Evolutionary conservation across 2,888 invertebrate genomes (phyloP).

Genomic region (Arrhopalites spinosus): DNA sequence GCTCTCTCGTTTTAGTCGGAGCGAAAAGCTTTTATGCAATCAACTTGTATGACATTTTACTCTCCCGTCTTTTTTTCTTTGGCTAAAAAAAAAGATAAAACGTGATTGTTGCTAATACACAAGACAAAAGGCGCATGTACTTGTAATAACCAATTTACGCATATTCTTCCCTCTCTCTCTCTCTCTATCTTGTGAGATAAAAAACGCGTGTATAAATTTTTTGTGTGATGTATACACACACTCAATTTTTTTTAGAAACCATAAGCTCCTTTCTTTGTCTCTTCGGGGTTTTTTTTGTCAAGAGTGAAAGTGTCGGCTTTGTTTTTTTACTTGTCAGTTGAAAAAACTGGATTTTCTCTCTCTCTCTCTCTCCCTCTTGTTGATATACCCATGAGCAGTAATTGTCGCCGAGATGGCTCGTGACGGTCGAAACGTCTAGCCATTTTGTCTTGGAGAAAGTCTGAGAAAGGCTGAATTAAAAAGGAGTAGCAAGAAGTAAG

Average conservation of each 20-base stretch:
- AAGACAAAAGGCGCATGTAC: no score
- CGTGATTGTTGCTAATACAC: no score
- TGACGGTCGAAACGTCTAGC: not conserved
- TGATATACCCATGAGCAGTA: not conserved
- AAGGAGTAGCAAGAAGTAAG: constrained; percentile 1
- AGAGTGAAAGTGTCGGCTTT: not conserved
- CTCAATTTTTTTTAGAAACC: no score
- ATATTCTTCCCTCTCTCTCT: no score
- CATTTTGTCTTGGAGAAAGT: not conserved
- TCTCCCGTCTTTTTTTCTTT: no score
- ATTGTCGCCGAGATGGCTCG: not conserved
- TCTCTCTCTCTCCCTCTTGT: not conserved
- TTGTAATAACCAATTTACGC: no score
- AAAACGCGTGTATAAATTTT: not conserved
- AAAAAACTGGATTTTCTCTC: not conserved
- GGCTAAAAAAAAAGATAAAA: no score
- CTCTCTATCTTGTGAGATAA: no score
- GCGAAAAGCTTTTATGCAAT: no score
- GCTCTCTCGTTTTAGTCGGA: no score
- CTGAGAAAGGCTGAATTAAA: not conserved
- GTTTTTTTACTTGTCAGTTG: not conserved
- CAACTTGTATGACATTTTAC: no score
- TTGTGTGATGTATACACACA: not conserved
- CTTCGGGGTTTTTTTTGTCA: not conserved
- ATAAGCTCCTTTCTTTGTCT: not conserved